These are phyloP conservation scores for Shinisaurus crocodilurus DNA, from an alignment of 2,113 vertebrate genomes.

Conservation along the genomic window DNA sequence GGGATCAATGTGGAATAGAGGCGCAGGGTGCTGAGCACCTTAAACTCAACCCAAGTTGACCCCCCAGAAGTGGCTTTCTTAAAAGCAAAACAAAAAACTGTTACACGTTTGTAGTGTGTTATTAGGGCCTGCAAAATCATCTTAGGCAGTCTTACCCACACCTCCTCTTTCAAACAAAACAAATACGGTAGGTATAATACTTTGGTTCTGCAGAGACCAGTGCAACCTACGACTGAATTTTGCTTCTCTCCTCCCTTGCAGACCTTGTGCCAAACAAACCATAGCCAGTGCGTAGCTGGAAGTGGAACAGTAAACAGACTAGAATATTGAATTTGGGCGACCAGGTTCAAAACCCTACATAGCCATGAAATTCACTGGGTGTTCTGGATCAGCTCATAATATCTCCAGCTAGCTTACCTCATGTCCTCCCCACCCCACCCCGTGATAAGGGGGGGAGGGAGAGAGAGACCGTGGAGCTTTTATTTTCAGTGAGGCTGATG, in stretches of 20 bases:
- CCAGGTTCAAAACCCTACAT: not conserved
- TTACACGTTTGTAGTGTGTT: too few relatives aligned
- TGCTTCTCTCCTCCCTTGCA: not conserved
- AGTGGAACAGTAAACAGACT: not conserved
- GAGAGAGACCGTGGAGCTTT: not conserved
- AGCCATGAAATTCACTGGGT: not conserved
- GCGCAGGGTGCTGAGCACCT: too few relatives aligned
- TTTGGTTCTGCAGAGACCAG: not conserved
- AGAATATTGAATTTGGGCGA: not conserved
- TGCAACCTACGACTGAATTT: too few relatives aligned
- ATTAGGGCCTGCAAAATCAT: too few relatives aligned
- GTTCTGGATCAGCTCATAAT: not conserved
- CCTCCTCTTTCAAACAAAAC: too few relatives aligned
- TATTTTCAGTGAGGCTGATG: not conserved
- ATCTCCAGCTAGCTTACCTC: not conserved
- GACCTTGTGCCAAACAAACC: not conserved
- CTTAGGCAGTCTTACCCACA: too few relatives aligned
- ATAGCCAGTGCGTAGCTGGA: not conserved
- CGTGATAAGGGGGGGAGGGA: not conserved
- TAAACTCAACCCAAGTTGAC: too few relatives aligned
- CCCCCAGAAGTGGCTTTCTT: too few relatives aligned
- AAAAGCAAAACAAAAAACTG: too few relatives aligned
- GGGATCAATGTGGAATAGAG: too few relatives aligned
- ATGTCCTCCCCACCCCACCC: too few relatives aligned
- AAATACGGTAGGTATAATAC: not conserved